Conservation (phyloP, 2,113 vertebrate genomes). For the Passer domesticus region DNA sequence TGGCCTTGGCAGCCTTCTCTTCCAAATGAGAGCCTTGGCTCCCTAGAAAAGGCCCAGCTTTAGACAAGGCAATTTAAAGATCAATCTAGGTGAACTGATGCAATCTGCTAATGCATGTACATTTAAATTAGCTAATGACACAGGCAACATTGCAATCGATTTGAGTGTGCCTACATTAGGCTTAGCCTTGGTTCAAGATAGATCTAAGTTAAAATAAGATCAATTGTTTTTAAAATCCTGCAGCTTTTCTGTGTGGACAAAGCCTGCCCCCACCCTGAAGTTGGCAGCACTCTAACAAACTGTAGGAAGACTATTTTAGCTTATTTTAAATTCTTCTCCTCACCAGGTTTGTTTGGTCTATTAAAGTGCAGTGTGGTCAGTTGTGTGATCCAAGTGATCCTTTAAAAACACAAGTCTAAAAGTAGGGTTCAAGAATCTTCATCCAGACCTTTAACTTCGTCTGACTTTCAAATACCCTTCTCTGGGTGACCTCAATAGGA, state of each 20-base stretch:
- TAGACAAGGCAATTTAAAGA: constrained; percentile 52
- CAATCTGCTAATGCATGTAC: constrained; percentile 54
- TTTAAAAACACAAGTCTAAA: background rate
- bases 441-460: background rate
- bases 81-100: constrained; percentile 35
- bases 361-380: background rate
- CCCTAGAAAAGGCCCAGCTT: constrained; percentile 9
- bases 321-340: background rate
- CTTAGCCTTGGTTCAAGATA: constrained; percentile 22
- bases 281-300: background rate
- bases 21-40: background rate
- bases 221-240: background rate
- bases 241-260: background rate
- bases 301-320: background rate
- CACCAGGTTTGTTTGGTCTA: background rate
- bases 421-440: background rate
- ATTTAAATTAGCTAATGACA: constrained; percentile 54
- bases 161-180: background rate
- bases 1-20: background rate
- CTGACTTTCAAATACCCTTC: background rate
- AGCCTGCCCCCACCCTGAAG: background rate
- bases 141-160: constrained; percentile 30
- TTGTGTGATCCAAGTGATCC: background rate
- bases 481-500: background rate
- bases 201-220: constrained; percentile 32